These are phyloP conservation scores for Guaruba guarouba DNA, from an alignment of 2,113 vertebrate genomes.

Conservation along the genomic window DNA sequence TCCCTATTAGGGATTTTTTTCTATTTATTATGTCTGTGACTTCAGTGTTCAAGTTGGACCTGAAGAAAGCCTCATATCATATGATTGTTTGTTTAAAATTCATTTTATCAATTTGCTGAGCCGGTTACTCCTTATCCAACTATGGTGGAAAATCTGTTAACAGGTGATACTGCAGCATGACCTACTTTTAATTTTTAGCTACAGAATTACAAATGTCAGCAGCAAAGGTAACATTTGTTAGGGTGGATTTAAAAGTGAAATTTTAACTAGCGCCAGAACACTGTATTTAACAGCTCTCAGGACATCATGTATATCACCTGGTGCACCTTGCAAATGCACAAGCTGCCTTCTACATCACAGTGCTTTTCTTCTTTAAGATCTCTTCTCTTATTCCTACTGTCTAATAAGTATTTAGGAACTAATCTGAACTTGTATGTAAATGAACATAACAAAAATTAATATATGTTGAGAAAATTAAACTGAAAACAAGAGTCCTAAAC, in stretches of 20 bases:
- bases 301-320: not conserved
- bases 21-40: not conserved
- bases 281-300: not conserved
- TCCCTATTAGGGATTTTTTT: not conserved
- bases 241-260: not conserved
- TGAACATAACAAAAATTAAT: not conserved
- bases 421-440: not conserved
- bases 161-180: constrained; percentile 24
- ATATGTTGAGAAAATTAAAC: not conserved
- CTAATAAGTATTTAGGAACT: not conserved
- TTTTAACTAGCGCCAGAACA: not conserved
- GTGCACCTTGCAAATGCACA: not conserved
- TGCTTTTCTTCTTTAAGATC: not conserved
- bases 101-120: constrained; percentile 38
- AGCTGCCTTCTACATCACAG: not conserved
- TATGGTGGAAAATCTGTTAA: not conserved
- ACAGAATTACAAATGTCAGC: not conserved
- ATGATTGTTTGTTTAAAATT: constrained; percentile 29
- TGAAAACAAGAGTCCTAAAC: not conserved
- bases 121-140: constrained; percentile 7
- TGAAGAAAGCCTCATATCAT: not conserved
- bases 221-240: not conserved
- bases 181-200: constrained; percentile 29
- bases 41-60: not conserved
- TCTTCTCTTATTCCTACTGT: not conserved